Evolutionary conservation across 2,113 vertebrate species (phyloP).

Genomic region (Illadopsis cleaveri): DNA sequence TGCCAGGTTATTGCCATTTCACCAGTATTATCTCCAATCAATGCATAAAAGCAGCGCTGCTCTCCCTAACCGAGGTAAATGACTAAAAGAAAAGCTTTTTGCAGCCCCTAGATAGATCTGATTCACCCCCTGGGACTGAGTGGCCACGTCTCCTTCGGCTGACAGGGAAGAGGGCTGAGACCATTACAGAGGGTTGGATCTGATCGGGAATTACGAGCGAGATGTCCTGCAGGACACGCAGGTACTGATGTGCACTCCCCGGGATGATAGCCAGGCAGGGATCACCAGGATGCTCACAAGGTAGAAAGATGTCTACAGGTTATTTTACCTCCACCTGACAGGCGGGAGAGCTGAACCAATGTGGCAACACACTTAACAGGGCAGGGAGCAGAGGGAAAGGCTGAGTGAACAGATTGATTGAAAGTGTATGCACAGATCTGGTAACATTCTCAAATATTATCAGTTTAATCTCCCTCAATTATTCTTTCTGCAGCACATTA

Average conservation of each 20-base stretch:
- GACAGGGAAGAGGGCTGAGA: background rate
- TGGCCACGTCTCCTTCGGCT: background rate
- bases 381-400: background rate
- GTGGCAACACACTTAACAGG: background rate
- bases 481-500: background rate
- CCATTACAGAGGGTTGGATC: background rate
- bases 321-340: background rate
- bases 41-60: slow-evolving; percentile 14
- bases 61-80: background rate
- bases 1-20: slow-evolving; percentile 51
- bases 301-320: background rate
- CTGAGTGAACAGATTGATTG: background rate
- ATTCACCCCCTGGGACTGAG: background rate
- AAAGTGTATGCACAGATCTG: background rate
- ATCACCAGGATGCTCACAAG: background rate
- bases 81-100: slow-evolving; percentile 19
- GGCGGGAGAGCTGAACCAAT: background rate
- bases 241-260: background rate
- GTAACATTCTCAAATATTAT: background rate
- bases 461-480: background rate
- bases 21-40: slow-evolving; percentile 12
- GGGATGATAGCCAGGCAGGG: background rate
- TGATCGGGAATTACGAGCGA: background rate
- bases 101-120: background rate
- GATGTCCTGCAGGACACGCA: background rate